Base-by-base conservation (phyloP, 2,797 vertebrate genomes). In the Enteromius argenteus region DNA sequence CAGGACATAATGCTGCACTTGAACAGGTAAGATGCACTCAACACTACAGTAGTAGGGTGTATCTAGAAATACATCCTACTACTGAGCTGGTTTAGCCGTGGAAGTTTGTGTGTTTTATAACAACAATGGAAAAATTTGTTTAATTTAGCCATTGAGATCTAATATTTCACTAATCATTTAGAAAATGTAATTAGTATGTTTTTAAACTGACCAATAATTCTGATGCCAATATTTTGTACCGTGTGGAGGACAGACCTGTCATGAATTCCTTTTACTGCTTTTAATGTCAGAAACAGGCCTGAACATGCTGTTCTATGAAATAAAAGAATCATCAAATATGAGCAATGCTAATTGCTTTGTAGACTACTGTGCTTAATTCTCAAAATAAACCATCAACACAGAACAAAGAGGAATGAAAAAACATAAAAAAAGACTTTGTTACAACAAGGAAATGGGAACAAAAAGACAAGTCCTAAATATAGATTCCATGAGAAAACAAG, bases 331-430 rank as follows among this genome's bases (percentile, higher is more conserved):
- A 89, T 90, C 89, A 90, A 89, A 92, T 87, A 78, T 86, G 87
- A 93, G 89, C 90, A 92, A 91, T 91, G 90, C 83, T 92, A 92
- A 93, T 91, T 93, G 87, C 88, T 91, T 81, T 66, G 87, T 88
- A 91, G 92, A 93, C 82, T 87, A 82, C 89, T 88, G 87, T 89
- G 88, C 77, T 90, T 86, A 89, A 85, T 85, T 89, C 88, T 92
- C 82, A 87, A 92, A 94, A 94, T 93, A 91, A 15, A 19, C 90
- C 87, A 87, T 91, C 85, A 89, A 72, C 76, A 62, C 15, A 35
- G 73, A 58, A 86, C 87, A 91, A 87, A 90, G 84, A 85, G 81
- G 30, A 8, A 81, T 83, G 39, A 60, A 73, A 56, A 21, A 14
- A 85, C 80, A 92, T 91, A 21, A 62, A 79, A 84, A 89, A 89